Conservation (phyloP, 2,888 invertebrate genomes). For the Xestia c-nigrum region DNA sequence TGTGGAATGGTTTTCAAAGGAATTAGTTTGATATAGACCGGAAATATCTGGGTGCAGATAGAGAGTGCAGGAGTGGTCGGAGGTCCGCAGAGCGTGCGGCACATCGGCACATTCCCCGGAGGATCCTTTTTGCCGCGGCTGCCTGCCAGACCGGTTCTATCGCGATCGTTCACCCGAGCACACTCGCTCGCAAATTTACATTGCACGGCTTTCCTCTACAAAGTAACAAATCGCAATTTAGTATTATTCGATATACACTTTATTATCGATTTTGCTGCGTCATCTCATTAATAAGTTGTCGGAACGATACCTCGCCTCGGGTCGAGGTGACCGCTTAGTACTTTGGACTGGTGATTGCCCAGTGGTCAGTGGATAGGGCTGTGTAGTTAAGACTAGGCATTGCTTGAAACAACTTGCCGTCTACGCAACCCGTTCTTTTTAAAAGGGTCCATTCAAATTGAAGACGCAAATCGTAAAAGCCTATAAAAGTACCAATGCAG, state of each 20-base stretch:
- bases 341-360: slow-evolving; percentile 1
- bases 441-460: no score
- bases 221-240: slow-evolving; percentile 71
- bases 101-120: slow-evolving; percentile 82
- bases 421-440: neutral
- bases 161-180: slow-evolving; percentile 86
- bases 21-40: slow-evolving; percentile 73
- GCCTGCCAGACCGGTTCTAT: slow-evolving; percentile 84
- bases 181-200: slow-evolving; percentile 80
- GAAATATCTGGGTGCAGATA: slow-evolving; percentile 77
- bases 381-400: neutral
- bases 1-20: slow-evolving; percentile 33
- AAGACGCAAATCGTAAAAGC: neutral
- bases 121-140: slow-evolving; percentile 82
- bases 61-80: slow-evolving; percentile 65
- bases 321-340: slow-evolving; percentile 21
- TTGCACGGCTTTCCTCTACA: slow-evolving; percentile 72
- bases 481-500: neutral
- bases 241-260: slow-evolving; percentile 48
- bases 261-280: slow-evolving; percentile 57
- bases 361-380: slow-evolving; percentile 4
- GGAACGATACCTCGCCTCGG: slow-evolving; percentile 23
- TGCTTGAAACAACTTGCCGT: neutral
- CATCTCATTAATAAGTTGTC: slow-evolving; percentile 58
- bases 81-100: slow-evolving; percentile 47